A percentile compares a stretch with the other conserved stretches of the same genome.
Conservation (phyloP, 2,113 vertebrate species). For the Boulengerochromis microlepis region DNA sequence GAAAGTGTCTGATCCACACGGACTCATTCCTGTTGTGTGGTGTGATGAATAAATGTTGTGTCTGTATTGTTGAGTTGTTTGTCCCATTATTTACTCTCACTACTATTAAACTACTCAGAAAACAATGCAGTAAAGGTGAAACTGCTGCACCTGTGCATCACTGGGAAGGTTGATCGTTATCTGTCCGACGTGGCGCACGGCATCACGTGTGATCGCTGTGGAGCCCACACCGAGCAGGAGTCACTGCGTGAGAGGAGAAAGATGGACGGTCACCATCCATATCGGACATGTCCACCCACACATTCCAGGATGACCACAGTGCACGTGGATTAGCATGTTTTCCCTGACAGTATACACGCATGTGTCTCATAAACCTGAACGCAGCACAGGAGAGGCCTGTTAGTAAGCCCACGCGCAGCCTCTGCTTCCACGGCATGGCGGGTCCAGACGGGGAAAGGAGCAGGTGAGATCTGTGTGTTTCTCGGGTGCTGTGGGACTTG, state of each 20-base stretch:
- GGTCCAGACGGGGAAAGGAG: not conserved
- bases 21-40: not conserved
- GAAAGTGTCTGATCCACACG: not conserved
- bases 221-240: not conserved
- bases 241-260: no score
- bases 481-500: not conserved
- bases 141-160: not conserved
- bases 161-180: not conserved
- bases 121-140: not conserved
- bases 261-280: not conserved
- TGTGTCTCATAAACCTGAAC: not conserved
- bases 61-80: not conserved
- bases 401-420: not conserved
- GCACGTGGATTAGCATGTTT: not conserved
- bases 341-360: not conserved
- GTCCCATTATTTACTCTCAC: not conserved
- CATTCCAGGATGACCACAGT: not conserved
- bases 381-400: not conserved
- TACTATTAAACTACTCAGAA: not conserved
- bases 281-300: not conserved
- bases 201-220: accelerated
- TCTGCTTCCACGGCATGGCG: not conserved
- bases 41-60: not conserved
- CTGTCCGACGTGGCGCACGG: not conserved
- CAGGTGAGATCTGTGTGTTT: not conserved